Evolutionary conservation across 1,140 invertebrate genomes (phyloP), one percentile per base, ranked within the genome.

Genomic region (Andricus grossulariae): DNA sequence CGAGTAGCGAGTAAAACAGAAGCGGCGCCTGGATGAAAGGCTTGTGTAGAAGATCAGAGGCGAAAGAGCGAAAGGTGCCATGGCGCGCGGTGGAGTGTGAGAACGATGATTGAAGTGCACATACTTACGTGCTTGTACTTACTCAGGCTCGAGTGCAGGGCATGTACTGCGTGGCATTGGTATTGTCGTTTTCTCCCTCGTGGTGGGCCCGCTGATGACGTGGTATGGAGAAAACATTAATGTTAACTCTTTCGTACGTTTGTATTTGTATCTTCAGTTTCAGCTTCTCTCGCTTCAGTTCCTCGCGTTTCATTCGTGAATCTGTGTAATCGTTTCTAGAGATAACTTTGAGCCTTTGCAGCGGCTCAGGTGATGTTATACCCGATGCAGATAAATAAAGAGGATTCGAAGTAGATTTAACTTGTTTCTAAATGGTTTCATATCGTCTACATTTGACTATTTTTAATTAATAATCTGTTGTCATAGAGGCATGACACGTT

Each of bases 41-140:
- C 78, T 78, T 76, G 80, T 77, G 55, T 60, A 76, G 80, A n/a
- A 90, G 86, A 90, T 88, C 84, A 86, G 82, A 88, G 83, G 84
- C 82, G 75, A 83, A 87, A 88, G 82, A 83, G 77, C 83, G 57
- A 83, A 82, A 89, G 85, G 85, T 83, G 86, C 83, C 86, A 88
- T 88, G 85, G 84, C 77, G 88, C 82, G 82, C 83, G 79, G 82
- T 77, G 78, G 78, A 83, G 82, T 85, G 83, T 81, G 83, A 88
- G 85, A 85, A 82, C 79, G 87, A 89, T 90, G 89, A 90, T 90
- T 90, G 87, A 90, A 91, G 88, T 90, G 88, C 89, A 87, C 78
- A 80, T 88, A 88, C 88, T 88, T 89, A 89, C 80, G 82, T 85
- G 80, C 74, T 77, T 80, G 83, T 88, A 85, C 79, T 86, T 87